Percentiles rank a stretch among this genome's conserved stretches.
Evolutionary conservation across 2,888 invertebrate species (phyloP).

Genomic region (Agonopterix heracliana): DNA sequence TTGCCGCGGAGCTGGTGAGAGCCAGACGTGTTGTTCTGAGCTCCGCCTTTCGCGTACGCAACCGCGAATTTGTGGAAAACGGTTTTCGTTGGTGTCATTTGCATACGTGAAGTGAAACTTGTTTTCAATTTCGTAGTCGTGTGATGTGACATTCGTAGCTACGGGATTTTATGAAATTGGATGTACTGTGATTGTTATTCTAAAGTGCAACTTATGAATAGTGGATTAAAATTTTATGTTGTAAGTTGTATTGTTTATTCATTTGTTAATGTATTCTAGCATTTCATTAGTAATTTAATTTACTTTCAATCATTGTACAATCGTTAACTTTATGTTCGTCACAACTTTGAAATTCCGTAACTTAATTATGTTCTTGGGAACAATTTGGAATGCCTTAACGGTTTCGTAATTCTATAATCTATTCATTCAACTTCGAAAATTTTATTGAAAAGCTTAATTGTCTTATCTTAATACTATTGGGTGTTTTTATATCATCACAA

Average conservation of each 20-base stretch:
- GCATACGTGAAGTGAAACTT: constrained; percentile 65
- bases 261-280: neutral
- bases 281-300: neutral
- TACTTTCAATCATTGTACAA: constrained; percentile 1
- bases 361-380: neutral
- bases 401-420: neutral
- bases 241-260: constrained; percentile 20
- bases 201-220: constrained; percentile 31
- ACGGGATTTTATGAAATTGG: constrained; percentile 18
- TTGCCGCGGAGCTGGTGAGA: constrained; percentile 46
- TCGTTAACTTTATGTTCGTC: constrained; percentile 1
- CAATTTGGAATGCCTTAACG: neutral
- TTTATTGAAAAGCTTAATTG: too few species aligned
- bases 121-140: constrained; percentile 45
- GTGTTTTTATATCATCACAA: constrained; percentile 10
- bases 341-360: neutral
- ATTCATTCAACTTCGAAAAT: neutral
- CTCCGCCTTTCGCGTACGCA: constrained; percentile 20
- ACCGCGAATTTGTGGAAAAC: constrained; percentile 53
- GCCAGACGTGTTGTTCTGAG: constrained; percentile 31
- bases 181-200: constrained; percentile 36
- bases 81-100: constrained; percentile 61
- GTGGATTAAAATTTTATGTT: constrained; percentile 46
- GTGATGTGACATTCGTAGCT: constrained; percentile 44
- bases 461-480: neutral